A percentile compares a stretch with the other conserved stretches of the same genome.
These are phyloP conservation scores for Chrysochloris asiatica DNA, from an alignment of 2,113 vertebrate species.

Conservation along the genomic window DNA sequence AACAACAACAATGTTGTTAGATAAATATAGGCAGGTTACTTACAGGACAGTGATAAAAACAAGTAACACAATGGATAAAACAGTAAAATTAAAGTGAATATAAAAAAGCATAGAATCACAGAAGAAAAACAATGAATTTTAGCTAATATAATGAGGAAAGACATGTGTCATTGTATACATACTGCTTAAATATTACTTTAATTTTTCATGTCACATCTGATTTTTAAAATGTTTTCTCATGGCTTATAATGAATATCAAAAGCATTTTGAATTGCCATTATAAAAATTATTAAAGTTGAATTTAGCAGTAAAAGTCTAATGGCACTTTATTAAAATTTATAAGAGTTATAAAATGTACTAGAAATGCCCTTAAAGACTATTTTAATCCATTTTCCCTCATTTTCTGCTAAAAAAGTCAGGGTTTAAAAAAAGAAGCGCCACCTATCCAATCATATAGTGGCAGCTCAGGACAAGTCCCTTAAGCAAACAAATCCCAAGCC, in stretches of 20 bases:
- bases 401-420: too few relatives aligned
- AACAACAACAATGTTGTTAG: too few relatives aligned
- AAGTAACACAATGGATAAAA: background rate
- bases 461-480: background rate
- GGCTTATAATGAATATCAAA: background rate
- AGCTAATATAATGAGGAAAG: too few relatives aligned
- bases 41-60: too few relatives aligned
- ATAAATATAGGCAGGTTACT: too few relatives aligned
- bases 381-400: background rate
- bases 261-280: background rate
- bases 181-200: rapidly evolving
- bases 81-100: rapidly evolving
- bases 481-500: background rate
- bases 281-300: background rate
- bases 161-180: rapidly evolving
- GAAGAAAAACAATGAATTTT: rapidly evolving
- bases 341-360: background rate
- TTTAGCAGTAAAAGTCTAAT: background rate
- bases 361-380: background rate
- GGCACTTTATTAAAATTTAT: background rate
- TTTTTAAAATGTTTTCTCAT: background rate
- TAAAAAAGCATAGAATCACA: rapidly evolving
- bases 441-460: background rate
- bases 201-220: rapidly evolving
- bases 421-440: background rate